A percentile compares a stretch with the other conserved stretches of the same genome.
Evolutionary conservation across 2,888 invertebrate genomes (phyloP).

Genomic region (Sericinus montela): DNA sequence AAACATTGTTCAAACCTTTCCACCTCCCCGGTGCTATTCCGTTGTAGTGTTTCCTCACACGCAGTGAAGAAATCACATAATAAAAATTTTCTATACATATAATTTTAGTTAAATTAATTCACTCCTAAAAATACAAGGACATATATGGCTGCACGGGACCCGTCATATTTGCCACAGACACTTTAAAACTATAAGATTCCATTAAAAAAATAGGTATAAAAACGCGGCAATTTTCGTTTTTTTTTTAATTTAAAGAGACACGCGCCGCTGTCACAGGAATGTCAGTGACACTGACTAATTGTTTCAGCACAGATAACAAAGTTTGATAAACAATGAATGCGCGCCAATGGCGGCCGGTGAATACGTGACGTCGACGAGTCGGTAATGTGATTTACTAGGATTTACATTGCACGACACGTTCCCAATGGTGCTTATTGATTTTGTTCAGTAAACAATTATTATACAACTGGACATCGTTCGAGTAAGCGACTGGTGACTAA

Average conservation of each 20-base stretch:
- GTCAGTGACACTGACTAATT: slow-evolving; percentile 50
- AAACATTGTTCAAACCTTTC: slow-evolving; percentile 33
- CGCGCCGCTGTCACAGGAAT: slow-evolving; percentile 36
- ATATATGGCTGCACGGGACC: not conserved
- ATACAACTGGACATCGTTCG: slow-evolving; percentile 1
- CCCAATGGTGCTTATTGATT: slow-evolving; percentile 19
- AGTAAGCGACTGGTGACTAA: too few relatives aligned
- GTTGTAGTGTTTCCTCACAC: slow-evolving; percentile 23
- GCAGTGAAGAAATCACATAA: slow-evolving; percentile 46
- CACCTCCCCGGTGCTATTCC: not conserved
- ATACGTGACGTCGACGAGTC: slow-evolving; percentile 24
- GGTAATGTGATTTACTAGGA: slow-evolving; percentile 51
- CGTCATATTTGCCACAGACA: not conserved
- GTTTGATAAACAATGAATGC: slow-evolving; percentile 45
- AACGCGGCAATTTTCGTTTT: not conserved
- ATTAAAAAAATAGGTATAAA: not conserved
- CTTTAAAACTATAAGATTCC: not conserved
- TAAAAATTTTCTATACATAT: slow-evolving; percentile 45
- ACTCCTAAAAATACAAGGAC: not conserved
- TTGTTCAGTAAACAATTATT: not conserved
- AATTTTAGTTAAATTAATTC: slow-evolving; percentile 4
- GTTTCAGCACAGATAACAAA: slow-evolving; percentile 51
- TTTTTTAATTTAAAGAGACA: not conserved
- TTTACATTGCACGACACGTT: slow-evolving; percentile 29
- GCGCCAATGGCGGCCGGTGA: slow-evolving; percentile 31